A percentile compares a stretch with the other conserved stretches of the same genome.
These are phyloP conservation scores for Pterostichus madidus DNA, from an alignment of 2,888 invertebrate genomes.

Conservation along the genomic window DNA sequence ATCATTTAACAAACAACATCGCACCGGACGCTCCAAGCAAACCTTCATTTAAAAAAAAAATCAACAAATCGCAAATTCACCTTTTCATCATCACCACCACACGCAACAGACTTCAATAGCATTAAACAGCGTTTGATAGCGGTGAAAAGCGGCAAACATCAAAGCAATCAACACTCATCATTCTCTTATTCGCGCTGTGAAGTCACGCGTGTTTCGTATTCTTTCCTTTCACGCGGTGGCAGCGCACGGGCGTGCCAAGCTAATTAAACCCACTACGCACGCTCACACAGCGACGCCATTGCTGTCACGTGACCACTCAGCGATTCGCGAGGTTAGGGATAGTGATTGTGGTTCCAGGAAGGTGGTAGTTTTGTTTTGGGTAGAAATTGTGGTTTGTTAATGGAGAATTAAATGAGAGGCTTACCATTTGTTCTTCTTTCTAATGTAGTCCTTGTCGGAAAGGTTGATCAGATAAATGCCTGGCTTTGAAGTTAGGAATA, in stretches of 20 bases:
- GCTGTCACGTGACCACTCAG: not conserved
- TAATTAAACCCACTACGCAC: constrained; percentile 57
- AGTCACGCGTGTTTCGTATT: constrained; percentile 47
- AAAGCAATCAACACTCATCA: constrained; percentile 75
- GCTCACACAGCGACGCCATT: constrained; percentile 1
- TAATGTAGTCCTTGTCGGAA: constrained; percentile 98
- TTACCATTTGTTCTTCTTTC: constrained; percentile 99
- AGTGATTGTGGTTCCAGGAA: not conserved
- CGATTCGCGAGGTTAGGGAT: constrained; percentile 1
- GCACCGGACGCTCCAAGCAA: not conserved
- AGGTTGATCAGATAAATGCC: constrained; percentile 98
- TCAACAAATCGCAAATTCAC: constrained; percentile 25
- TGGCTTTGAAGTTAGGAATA: constrained; percentile 98
- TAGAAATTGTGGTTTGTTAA: constrained; percentile 19
- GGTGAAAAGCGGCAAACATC: constrained; percentile 72
- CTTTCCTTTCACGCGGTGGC: constrained; percentile 10
- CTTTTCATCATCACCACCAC: not conserved
- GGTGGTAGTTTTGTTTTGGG: not conserved
- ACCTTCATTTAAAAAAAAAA: not conserved
- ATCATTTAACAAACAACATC: not conserved
- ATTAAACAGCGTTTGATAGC: constrained; percentile 72
- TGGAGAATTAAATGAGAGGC: constrained; percentile 71
- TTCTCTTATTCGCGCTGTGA: constrained; percentile 67
- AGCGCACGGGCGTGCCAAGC: constrained; percentile 1
- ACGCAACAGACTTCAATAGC: constrained; percentile 33